Base-by-base conservation (phyloP, 2,113 vertebrate species). In the Centrocercus urophasianus region DNA sequence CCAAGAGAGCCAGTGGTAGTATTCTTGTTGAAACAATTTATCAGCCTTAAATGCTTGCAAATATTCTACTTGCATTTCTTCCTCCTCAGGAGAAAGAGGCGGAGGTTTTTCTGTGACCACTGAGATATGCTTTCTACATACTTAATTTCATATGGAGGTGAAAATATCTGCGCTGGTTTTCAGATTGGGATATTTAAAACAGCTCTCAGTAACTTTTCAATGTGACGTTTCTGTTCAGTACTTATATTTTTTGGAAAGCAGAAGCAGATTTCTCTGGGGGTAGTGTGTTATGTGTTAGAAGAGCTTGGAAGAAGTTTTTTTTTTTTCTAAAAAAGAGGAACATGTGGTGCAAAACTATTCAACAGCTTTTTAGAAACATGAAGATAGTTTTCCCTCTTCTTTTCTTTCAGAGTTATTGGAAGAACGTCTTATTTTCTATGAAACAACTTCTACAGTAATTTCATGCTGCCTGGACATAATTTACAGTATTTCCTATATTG, bases 301-400 rank as follows among this genome's bases (percentile, higher is more conserved):
- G 63, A 95, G 28, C 36, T 66, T 73, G 50, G n/a, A 92, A 95
- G 59, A 67, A 5, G 13, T 52, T 52, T 52, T n/a, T 6, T 6
- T 86, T 88, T 92, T 86, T 83, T 38, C 64, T 74, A 25, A 45
- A 78, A 1, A 65, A 85, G 42, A 54, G 10, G 85, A 94, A 95
- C 79, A 88, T 92, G 95, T 91, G 82, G 67, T 85, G 17, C 47
- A 95, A 77, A 93, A 83, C 25, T 65, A 13, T 72, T 84, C 54
- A 66, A 30, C 17, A 87, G 52, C 27, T 59, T 95, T 93, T 89
- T 72, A 80, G 75, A 87, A 88, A 89, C 20, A 77, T 6, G 3
- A 77, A 88, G 71, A 91, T 20, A 71, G 43, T 77, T 92, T 82
- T 88, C 13, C 25, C 21, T 43, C 28, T 84, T 12, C 17, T 84